Evolutionary conservation across 2,797 vertebrate species (phyloP), one percentile per base, ranked within the genome.

Genomic region (Erpetoichthys calabaricus): DNA sequence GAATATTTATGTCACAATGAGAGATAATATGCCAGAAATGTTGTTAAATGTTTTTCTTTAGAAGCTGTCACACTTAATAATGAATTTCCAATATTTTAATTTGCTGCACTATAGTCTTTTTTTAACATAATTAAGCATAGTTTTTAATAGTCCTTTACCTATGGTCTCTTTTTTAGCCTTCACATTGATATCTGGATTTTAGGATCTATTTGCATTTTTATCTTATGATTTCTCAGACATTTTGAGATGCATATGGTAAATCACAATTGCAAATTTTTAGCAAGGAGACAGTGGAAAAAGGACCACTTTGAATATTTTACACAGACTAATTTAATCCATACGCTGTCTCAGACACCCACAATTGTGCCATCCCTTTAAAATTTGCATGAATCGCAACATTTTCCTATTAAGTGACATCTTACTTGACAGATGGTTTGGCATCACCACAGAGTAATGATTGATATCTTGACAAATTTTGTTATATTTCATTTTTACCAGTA

Each of bases 391-490:
- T 58, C 60, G 64, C 65, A 67, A 25, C 7, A 53, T 72, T 53
- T 47, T 43, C 51, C 65, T 70, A 56, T 51, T 49, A 78, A 74
- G 64, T 56, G 57, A 56, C 56, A 66, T 67, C 70, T 58, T 68
- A 68, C 56, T 70, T 78, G 82, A 83, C 80, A 80, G 80, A 83
- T 84, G 80, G 77, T 70, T 66, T 65, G 53, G 62, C 75, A 64
- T 59, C 72, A 80, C 75, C 62, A 57, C 71, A 65, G 63, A 62
- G 61, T 57, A 60, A 64, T 84, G 80, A 84, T 85, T 82, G 80
- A 84, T 82, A 82, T 75, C 73, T 79, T 72, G 75, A 78, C 74
- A 79, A 86, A 82, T 75, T 80, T 74, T 82, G 80, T 81, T 86
- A 82, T 74, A 73, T 83, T 80, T 80, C 73, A 71, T 70, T 70